Evolutionary conservation across 2,797 vertebrate genomes (phyloP).

Genomic region (Typhlichthys eigenmanni): DNA sequence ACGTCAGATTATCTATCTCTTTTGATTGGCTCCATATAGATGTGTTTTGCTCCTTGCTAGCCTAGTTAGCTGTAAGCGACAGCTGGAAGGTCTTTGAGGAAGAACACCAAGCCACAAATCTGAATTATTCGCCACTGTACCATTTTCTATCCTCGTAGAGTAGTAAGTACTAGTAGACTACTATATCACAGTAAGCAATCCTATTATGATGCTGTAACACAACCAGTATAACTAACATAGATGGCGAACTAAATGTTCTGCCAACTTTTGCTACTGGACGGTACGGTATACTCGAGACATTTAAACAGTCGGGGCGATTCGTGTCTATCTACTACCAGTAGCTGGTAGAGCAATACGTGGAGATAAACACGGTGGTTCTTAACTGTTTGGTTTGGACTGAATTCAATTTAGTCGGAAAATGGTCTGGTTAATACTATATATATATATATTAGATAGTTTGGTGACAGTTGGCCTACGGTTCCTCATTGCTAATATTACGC

Average conservation of each 20-base stretch:
- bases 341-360: too few relatives aligned
- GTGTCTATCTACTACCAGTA: too few relatives aligned
- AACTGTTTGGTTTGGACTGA: too few relatives aligned
- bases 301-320: too few relatives aligned
- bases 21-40: neutral
- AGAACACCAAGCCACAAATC: neutral
- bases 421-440: too few relatives aligned
- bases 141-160: constrained; percentile 13
- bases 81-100: neutral
- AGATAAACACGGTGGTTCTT: too few relatives aligned
- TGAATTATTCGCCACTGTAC: constrained; percentile 26
- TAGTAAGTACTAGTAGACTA: constrained; percentile 49
- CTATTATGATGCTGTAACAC: neutral
- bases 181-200: neutral
- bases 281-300: too few relatives aligned
- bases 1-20: neutral
- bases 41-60: neutral
- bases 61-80: neutral
- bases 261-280: neutral
- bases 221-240: constrained; percentile 6
- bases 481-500: neutral
- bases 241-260: constrained; percentile 1
- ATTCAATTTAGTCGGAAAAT: too few relatives aligned
- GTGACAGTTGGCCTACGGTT: too few relatives aligned
- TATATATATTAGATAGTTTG: too few relatives aligned